Evolutionary conservation across 2,888 invertebrate genomes (phyloP).

Genomic region (Gonocerus acuteangulatus): DNA sequence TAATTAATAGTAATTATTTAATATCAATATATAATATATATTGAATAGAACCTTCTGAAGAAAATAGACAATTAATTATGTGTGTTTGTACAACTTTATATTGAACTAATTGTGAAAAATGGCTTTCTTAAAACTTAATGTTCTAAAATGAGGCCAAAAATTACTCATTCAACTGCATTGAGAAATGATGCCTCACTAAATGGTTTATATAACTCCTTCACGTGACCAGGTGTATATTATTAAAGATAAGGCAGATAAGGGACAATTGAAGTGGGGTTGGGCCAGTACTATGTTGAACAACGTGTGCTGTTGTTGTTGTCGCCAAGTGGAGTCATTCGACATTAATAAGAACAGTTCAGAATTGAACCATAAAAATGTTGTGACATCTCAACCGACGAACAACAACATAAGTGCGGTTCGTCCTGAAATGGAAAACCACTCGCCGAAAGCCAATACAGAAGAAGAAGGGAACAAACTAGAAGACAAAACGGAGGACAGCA

Average conservation of each 20-base stretch:
- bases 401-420: not conserved
- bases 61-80: no score
- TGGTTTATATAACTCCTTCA: conserved; percentile 13
- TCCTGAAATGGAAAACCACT: no score
- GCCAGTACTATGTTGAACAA: conserved; percentile 24
- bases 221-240: conserved; percentile 9
- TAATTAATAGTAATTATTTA: no score
- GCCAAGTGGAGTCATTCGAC: conserved; percentile 6
- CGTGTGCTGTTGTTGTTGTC: conserved; percentile 14
- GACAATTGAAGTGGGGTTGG: not conserved
- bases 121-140: no score
- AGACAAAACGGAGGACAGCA: not conserved
- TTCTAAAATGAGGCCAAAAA: no score
- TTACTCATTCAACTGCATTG: not conserved
- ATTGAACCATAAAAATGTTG: not conserved
- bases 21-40: no score
- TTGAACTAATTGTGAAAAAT: no score
- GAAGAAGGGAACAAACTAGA: not conserved
- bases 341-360: not conserved
- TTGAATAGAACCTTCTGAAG: no score
- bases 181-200: conserved; percentile 4
- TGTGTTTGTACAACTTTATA: no score
- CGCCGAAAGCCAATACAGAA: not conserved
- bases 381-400: not conserved
- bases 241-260: conserved; percentile 21